Base-by-base conservation (phyloP, 2,888 invertebrate genomes). In the Resseliella maxima region DNA sequence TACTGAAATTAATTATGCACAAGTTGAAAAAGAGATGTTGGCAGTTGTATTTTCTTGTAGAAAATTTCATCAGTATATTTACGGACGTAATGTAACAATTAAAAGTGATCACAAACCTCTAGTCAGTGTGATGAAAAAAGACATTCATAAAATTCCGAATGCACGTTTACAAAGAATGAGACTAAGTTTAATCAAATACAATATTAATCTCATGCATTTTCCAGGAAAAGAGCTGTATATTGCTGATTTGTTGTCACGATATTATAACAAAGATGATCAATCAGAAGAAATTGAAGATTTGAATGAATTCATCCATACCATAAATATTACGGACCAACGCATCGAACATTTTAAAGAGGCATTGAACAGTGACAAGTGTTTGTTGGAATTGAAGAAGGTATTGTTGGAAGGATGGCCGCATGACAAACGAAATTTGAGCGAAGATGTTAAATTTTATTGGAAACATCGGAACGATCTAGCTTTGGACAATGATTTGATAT, bases 1-100 rank as follows among this genome's bases (percentile, higher is more conserved):
- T 46, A 64, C 88, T 0, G 87, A 87, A 88, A 31, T 45, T 24
- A 85, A 50, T 31, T 88, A 88, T 86, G 86, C 87, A 27, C 87
- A 88, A 50, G 87, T 87, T n/a, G 88, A 88, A 85, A 88, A 88
- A 85, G 87, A 88, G 85, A 85, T 88, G 8, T 86, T 88, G 38
- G 86, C 87, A 15, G 87, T 88, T 27, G 36, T 86, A 0, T 88
- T 87, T 85, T 86, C 88, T 15, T 88, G 87, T 85, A 86, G 86
- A 35, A 87, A 87, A 87, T 88, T 88, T 86, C 87, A 88, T 50
- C 46, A 86, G 85, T 88, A 36, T 46, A 88, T 88, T 46, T 88
- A 88, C 87, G 88, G 88, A 46, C 38, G 86, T 24, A 45, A 86
- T 36, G 59, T 88, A 18, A 85, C 35, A 15, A 35, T 87, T 31